Conservation (phyloP, 2,797 vertebrate species). For the Phalanger gymnotis region DNA sequence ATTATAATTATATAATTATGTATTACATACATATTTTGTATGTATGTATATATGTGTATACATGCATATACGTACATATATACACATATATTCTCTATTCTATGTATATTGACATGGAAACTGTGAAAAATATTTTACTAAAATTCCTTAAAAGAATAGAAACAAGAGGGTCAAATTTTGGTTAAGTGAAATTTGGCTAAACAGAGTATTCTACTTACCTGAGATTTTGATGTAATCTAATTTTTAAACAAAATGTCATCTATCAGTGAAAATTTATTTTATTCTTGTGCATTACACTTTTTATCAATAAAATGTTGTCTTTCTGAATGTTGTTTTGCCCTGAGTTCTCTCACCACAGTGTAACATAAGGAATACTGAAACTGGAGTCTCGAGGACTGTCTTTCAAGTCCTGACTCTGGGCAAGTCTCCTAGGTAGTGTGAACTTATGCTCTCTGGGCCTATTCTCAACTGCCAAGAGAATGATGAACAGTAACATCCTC, state of each 20-base stretch:
- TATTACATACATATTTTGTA: no score
- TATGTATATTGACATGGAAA: background rate
- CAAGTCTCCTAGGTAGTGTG: background rate
- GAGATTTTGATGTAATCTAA: background rate
- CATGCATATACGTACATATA: no score
- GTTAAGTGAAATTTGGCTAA: background rate
- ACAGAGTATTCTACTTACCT: background rate
- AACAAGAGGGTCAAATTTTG: conserved; percentile 16
- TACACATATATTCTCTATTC: background rate
- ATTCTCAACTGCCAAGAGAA: background rate
- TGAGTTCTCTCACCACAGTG: background rate
- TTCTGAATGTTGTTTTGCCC: background rate
- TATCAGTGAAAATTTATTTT: conserved; percentile 6
- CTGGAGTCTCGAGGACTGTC: background rate
- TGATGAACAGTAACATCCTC: background rate
- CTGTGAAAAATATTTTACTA: background rate
- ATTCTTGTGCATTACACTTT: conserved; percentile 22
- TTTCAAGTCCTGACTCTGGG: background rate
- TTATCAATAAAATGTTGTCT: background rate
- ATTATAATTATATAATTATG: background rate
- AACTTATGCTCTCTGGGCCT: background rate
- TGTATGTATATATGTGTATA: no score
- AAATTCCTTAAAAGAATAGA: conserved; percentile 27
- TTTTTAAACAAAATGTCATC: conserved; percentile 24
- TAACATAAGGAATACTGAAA: background rate